Conservation (phyloP, 1,140 invertebrate species). For the Bicyclus anynana region DNA sequence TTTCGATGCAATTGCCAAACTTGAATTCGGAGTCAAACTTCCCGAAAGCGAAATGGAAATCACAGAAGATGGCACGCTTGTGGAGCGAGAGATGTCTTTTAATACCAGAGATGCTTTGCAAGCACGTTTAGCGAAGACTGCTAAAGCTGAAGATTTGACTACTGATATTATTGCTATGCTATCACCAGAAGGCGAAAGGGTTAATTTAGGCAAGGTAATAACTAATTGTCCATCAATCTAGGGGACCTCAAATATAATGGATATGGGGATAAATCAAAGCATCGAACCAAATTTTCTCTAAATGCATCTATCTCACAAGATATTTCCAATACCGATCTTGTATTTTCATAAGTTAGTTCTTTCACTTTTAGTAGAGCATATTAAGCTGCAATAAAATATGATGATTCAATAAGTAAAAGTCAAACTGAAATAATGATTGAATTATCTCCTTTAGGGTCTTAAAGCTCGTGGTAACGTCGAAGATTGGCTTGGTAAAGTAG, state of each 20-base stretch:
- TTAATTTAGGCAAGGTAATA: constrained; percentile 83
- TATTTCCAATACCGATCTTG: too few species aligned
- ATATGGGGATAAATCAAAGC: too few species aligned
- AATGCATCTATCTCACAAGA: too few species aligned
- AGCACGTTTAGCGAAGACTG: constrained; percentile 56
- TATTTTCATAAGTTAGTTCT: too few species aligned
- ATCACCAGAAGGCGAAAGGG: constrained; percentile 90
- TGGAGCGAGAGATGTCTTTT: constrained; percentile 62
- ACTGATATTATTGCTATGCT: constrained; percentile 92
- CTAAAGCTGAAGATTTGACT: constrained; percentile 76
- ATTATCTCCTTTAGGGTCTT: constrained; percentile 78
- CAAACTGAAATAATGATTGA: background rate
- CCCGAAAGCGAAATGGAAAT: constrained; percentile 76
- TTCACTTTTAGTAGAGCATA: too few species aligned
- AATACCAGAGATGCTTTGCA: constrained; percentile 55
- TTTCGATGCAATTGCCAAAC: constrained; percentile 89
- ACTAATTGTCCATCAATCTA: background rate
- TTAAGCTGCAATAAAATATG: too few species aligned
- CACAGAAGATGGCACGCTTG: constrained; percentile 54
- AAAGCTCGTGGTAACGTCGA: constrained; percentile 93
- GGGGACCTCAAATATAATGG: too few species aligned
- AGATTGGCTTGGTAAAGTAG: constrained; percentile 92
- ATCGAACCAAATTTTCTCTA: too few species aligned
- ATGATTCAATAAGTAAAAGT: too few species aligned
- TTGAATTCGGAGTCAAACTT: constrained; percentile 84